Evolutionary conservation across 2,888 invertebrate species (phyloP).

Genomic region (Mayetiola destructor): DNA sequence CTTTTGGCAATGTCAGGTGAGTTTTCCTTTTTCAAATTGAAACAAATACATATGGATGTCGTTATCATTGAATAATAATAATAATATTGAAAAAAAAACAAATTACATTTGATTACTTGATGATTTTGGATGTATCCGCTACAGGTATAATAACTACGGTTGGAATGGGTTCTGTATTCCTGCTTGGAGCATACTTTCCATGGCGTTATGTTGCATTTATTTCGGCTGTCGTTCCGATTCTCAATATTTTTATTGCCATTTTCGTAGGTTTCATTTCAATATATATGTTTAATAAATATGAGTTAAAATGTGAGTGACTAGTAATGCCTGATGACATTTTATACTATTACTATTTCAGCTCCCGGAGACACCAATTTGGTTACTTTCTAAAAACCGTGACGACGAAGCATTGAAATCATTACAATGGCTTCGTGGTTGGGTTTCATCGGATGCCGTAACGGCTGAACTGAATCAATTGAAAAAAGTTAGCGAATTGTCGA

Average conservation of each 20-base stretch:
- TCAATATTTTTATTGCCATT: not conserved
- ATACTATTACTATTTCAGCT: constrained; percentile 36
- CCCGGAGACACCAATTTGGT: constrained; percentile 46
- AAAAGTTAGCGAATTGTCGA: constrained; percentile 19
- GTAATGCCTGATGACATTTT: constrained; percentile 36
- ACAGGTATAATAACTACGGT: constrained; percentile 29
- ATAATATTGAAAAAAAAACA: too few species aligned
- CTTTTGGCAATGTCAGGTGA: constrained; percentile 39
- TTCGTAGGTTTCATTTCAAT: not conserved
- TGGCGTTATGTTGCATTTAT: constrained; percentile 42
- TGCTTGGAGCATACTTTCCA: constrained; percentile 39
- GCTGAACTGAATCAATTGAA: constrained; percentile 20
- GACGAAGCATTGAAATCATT: constrained; percentile 40
- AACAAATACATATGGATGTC: too few species aligned
- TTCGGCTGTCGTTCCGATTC: constrained; percentile 22
- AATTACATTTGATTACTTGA: too few species aligned
- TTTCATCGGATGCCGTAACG: constrained; percentile 19
- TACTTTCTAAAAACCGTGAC: constrained; percentile 41
- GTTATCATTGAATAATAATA: too few species aligned
- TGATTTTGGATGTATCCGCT: not conserved
- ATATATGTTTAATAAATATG: too few species aligned
- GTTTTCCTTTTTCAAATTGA: too few species aligned
- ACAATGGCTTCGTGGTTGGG: constrained; percentile 39
- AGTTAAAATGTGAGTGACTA: too few species aligned
- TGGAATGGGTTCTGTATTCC: constrained; percentile 40